phyloP scores from a whole-genome alignment of 2,797 vertebrate species.

The Pangasius sanitwongsei region DNA sequence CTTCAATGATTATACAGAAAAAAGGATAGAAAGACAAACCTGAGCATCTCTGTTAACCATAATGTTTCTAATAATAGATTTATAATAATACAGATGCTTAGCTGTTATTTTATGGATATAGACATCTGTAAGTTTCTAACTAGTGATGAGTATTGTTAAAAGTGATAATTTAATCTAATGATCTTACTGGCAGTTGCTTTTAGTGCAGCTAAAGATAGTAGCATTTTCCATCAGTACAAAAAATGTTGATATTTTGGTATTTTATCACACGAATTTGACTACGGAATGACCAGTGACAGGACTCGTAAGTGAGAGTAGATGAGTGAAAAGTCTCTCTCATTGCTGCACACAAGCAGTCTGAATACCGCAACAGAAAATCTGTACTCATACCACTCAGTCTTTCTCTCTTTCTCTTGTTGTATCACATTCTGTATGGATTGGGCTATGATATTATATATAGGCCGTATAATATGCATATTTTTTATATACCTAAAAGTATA shows the following conservation, averaged over 20 bases:
- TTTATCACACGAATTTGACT: neutral
- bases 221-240: neutral
- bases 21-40: neutral
- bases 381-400: neutral
- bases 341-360: neutral
- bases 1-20: neutral
- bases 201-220: neutral
- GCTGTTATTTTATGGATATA: neutral
- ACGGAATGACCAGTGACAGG: neutral
- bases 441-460: too few species aligned
- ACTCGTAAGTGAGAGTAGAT: neutral
- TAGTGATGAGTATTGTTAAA: neutral
- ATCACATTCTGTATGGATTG: neutral
- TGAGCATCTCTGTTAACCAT: neutral
- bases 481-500: too few species aligned
- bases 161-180: neutral
- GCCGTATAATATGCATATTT: too few species aligned
- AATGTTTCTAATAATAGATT: neutral
- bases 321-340: neutral
- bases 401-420: neutral
- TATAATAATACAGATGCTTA: neutral
- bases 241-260: neutral
- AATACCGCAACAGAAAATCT: conserved; percentile 10
- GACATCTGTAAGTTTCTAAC: neutral
- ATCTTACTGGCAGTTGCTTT: neutral